Conservation (phyloP, 2,888 invertebrate species). For the Aproaerema taeniolella region DNA sequence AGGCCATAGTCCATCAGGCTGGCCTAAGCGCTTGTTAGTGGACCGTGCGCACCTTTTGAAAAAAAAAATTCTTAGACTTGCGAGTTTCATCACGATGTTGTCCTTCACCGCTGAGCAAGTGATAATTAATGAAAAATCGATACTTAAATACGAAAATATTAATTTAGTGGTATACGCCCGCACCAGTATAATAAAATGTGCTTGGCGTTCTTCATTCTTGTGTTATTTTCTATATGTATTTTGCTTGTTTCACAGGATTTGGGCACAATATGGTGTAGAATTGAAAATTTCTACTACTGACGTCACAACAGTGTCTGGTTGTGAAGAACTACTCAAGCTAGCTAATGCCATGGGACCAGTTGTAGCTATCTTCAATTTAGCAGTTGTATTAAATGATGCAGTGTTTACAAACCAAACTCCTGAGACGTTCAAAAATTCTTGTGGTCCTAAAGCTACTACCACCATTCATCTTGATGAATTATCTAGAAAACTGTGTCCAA, state of each 20-base stretch:
- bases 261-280: neutral
- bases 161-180: neutral
- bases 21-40: no score
- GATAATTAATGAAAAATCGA: no score
- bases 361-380: slow-evolving; percentile 88
- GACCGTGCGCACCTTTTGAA: no score
- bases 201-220: no score
- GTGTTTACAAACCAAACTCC: slow-evolving; percentile 81
- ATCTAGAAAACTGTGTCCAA: slow-evolving; percentile 1
- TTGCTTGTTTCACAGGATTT: neutral
- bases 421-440: slow-evolving; percentile 78
- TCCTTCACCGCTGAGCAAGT: no score
- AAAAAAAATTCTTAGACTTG: no score
- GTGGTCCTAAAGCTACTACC: slow-evolving; percentile 82
- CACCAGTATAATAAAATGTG: neutral
- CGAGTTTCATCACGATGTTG: no score
- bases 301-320: slow-evolving; percentile 7
- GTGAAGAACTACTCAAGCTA: slow-evolving; percentile 6
- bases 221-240: no score
- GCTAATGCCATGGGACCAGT: slow-evolving; percentile 72
- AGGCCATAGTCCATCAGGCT: neutral
- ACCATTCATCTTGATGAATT: slow-evolving; percentile 7
- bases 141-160: neutral
- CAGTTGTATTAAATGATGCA: slow-evolving; percentile 82
- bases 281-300: slow-evolving; percentile 6